These are phyloP conservation scores for Microcebus ravelobensis DNA, from an alignment of 2,113 vertebrate genomes.

Conservation along the genomic window DNA sequence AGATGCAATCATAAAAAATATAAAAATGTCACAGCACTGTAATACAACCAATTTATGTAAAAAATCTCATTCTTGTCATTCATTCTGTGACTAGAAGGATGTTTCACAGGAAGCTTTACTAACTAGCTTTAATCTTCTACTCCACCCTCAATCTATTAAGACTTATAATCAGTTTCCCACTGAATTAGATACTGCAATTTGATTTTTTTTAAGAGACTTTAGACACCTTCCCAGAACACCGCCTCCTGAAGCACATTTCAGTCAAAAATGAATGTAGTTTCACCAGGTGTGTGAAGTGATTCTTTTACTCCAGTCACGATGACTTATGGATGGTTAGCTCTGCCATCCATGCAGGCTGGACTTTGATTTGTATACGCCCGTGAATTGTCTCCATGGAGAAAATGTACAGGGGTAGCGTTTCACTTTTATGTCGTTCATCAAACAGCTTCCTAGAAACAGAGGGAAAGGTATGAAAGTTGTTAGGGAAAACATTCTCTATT, in stretches of 20 bases:
- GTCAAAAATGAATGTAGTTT: neutral
- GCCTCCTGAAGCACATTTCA: neutral
- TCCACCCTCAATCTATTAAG: neutral
- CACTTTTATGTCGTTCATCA: slow-evolving; percentile 67
- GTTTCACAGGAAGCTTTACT: neutral
- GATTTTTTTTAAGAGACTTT: neutral
- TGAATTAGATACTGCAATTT: neutral
- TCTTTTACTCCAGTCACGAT: neutral
- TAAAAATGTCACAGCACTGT: neutral
- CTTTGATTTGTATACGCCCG: neutral
- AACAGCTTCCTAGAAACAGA: slow-evolving; percentile 31
- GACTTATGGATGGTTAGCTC: neutral
- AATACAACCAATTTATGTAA: neutral
- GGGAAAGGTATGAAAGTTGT: slow-evolving; percentile 26
- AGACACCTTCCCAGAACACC: neutral
- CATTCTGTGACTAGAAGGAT: neutral
- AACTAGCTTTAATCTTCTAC: neutral
- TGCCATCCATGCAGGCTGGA: neutral
- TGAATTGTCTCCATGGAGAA: slow-evolving; percentile 32
- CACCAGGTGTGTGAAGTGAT: neutral
- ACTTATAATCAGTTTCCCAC: neutral
- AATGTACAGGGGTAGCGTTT: slow-evolving; percentile 52
- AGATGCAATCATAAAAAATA: neutral
- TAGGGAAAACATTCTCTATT: slow-evolving; percentile 49
- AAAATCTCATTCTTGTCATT: neutral